Evolutionary conservation across 2,888 invertebrate genomes (phyloP), one percentile per base, ranked within the genome.

Genomic region (Peribatodes rhomboidaria): DNA sequence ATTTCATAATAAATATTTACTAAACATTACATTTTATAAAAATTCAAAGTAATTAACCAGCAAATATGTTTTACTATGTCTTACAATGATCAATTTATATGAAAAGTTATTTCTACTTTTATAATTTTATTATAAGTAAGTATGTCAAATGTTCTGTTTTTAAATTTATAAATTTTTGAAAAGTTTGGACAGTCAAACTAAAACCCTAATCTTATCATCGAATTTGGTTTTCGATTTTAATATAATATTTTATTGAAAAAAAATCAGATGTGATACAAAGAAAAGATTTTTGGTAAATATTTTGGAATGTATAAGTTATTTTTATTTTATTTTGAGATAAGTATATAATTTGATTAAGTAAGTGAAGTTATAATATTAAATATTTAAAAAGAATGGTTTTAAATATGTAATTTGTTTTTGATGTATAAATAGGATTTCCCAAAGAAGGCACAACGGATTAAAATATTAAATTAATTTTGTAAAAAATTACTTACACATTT

Each of bases 401-500:
- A 71, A 73, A 66, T 70, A n/a, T n/a, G n/a, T n/a, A 71, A 74
- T 73, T 74, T 65, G 61, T 57, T 41, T 35, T 59, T 55, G 27
- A 1, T 55, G 47, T 63, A 46, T 67, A 70, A 56, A 76, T 78
- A 77, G 11, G 33, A 72, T 71, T 78, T 79, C 79, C 75, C 66
- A 82, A 87, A 81, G 78, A 88, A 87, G 87, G 87, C 87, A 88
- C 88, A 80, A 81, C 77, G 77, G 81, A 86, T 76, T 71, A 77
- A 76, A 72, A 57, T 72, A 70, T 70, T 31, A 69, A 69, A 64
- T 59, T 49, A 73, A 9, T 50, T 11, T 64, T 58, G 16, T 3
- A 33, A 33, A 8, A 44, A 20, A 42, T 16, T 50, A 13, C 13
- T n/a, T 27, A 27, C 6, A 13, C 13, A 49, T 20, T 9, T 35